Evolutionary conservation across 2,888 invertebrate species (phyloP), one percentile per base, ranked within the genome.

Genomic region (Tetrapedia diversipes): DNA sequence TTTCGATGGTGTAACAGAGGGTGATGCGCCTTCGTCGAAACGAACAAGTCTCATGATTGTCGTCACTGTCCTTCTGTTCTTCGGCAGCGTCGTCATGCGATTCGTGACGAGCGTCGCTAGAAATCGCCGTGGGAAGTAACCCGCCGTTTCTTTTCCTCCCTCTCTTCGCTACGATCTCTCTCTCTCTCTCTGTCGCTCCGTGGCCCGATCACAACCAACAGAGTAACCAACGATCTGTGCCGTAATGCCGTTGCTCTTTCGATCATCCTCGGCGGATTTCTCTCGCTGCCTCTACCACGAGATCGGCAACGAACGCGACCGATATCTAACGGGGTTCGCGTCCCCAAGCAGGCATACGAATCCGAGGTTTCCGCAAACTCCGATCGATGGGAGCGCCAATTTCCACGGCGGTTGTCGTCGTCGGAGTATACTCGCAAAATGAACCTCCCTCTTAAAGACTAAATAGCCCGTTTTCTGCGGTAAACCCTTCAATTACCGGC

Each of bases 41-140:
- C 61, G 47, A 24, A n/a, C 14, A 34, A 24, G 51, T 65, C 51
- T 43, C 27, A 6, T 10, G 2, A 24, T 22, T 24, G 16, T 39
- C 34, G 8, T 11, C 14, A 24, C n/a, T n/a, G n/a, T n/a, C n/a
- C n/a, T n/a, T n/a, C n/a, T n/a, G n/a, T n/a, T n/a, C n/a, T n/a
- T n/a, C 56, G 54, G 69, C 81, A 77, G 63, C 77, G 82, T 80
- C 87, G 85, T 86, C 84, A 80, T 86, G 86, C 86, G 77, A 88
- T 88, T 90, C 89, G 89, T 89, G 88, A 89, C 85, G 86, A 86
- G 66, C 82, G 61, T 56, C 59, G 61, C 60, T 54, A 66, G 67
- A 65, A 78, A 77, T 82, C 80, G 77, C 81, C 87, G 88, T 88
- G 88, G 87, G 86, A 87, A 88, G 68, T 78, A 27, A 49, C 59